Conservation (phyloP, 2,888 invertebrate genomes). For the Rhogogaster chlorosoma region DNA sequence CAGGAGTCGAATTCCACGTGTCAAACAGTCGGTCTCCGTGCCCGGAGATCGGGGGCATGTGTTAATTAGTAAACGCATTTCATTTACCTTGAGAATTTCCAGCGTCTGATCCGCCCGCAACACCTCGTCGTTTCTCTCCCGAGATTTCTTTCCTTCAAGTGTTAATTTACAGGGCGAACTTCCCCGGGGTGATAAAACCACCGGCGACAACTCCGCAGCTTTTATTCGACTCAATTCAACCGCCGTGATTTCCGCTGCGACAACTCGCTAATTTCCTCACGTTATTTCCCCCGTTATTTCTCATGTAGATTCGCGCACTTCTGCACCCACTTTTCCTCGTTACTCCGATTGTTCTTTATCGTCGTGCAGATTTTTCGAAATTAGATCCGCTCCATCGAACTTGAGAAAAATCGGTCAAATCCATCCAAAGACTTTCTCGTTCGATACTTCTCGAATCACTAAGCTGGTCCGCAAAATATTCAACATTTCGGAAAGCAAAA, state of each 20-base stretch:
- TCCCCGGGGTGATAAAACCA: not conserved
- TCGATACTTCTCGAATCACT: too few relatives aligned
- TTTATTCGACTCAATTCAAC: not conserved
- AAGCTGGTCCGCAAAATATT: too few relatives aligned
- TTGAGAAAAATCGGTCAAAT: not conserved
- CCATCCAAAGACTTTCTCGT: not conserved
- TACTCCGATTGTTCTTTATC: not conserved
- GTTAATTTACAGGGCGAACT: not conserved
- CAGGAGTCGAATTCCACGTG: not conserved
- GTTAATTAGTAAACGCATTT: not conserved
- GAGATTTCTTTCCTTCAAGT: slow-evolving; percentile 6
- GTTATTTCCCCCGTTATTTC: not conserved
- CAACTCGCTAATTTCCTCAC: not conserved
- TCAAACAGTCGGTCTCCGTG: not conserved
- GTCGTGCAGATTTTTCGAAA: not conserved
- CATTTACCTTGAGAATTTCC: slow-evolving; percentile 1
- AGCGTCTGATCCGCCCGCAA: not conserved
- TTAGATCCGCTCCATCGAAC: not conserved
- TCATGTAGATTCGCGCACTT: not conserved
- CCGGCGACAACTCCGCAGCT: not conserved
- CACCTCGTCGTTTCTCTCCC: not conserved
- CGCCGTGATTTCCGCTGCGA: slow-evolving; percentile 13
- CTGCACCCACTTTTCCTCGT: too few relatives aligned
- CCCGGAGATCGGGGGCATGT: not conserved
- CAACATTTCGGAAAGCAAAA: too few relatives aligned